A percentile compares a stretch with the other conserved stretches of the same genome.
phyloP scores from a whole-genome alignment of 1,140 invertebrate species.

The Mercenaria mercenaria region DNA sequence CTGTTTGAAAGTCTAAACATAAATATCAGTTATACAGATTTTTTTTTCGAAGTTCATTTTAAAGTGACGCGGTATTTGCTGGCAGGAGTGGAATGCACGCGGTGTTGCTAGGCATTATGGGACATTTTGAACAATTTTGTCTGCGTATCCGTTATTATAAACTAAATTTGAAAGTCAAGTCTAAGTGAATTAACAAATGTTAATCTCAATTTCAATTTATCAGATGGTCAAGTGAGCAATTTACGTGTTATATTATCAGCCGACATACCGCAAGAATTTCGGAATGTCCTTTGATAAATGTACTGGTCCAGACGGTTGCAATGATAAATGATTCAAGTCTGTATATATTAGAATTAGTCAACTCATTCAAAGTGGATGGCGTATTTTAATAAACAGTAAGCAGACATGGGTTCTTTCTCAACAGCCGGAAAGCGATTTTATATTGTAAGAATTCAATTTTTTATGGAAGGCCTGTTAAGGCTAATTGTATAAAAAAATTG shows the following conservation, averaged over 20 bases:
- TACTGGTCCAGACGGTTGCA: too few species aligned
- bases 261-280: conserved; percentile 30
- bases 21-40: too few species aligned
- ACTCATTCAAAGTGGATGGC: too few species aligned
- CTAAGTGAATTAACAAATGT: conserved; percentile 27
- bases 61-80: not conserved
- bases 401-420: too few species aligned
- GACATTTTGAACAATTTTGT: conserved; percentile 15
- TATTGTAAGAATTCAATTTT: too few species aligned
- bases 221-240: conserved; percentile 55
- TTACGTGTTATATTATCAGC: conserved; percentile 24
- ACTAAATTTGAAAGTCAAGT: not conserved
- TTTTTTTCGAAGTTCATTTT: not conserved
- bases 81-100: conserved; percentile 19
- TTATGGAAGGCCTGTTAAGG: too few species aligned
- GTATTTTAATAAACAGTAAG: too few species aligned
- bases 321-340: too few species aligned
- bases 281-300: conserved; percentile 25
- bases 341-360: too few species aligned
- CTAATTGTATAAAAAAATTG: too few species aligned
- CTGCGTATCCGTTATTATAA: conserved; percentile 10
- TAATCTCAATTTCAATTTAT: conserved; percentile 50
- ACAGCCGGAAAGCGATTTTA: too few species aligned
- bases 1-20: too few species aligned
- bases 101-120: conserved; percentile 42